Evolutionary conservation across 1,140 invertebrate species (phyloP).

Genomic region (Panulirus ornatus): DNA sequence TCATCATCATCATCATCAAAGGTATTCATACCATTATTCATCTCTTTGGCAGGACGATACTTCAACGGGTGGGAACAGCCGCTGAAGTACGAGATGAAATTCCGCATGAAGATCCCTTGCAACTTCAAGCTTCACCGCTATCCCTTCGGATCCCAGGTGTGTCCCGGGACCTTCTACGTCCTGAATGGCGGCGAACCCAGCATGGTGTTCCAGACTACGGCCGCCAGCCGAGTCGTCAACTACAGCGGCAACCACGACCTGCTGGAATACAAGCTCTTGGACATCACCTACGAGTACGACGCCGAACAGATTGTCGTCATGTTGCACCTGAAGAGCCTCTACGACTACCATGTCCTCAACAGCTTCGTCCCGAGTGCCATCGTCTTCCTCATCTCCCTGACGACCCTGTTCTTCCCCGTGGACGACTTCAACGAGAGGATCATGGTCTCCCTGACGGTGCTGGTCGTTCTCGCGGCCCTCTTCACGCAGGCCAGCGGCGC

Average conservation of each 20-base stretch:
- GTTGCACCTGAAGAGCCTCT: constrained; percentile 35
- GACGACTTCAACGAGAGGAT: constrained; percentile 57
- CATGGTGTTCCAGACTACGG: not conserved
- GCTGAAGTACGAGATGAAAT: constrained; percentile 32
- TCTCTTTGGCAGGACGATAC: constrained; percentile 49
- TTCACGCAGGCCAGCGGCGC: constrained; percentile 56
- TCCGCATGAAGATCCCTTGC: constrained; percentile 35
- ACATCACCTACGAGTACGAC: not conserved
- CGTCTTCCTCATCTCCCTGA: constrained; percentile 52
- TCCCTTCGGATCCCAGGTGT: constrained; percentile 57
- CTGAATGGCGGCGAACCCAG: not conserved
- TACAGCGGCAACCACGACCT: constrained; percentile 36
- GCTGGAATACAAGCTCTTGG: constrained; percentile 1
- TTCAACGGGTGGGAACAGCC: constrained; percentile 19
- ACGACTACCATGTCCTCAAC: constrained; percentile 60
- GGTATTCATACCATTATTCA: no score
- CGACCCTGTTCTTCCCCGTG: constrained; percentile 62
- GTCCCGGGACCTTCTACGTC: constrained; percentile 30
- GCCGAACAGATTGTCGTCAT: constrained; percentile 13
- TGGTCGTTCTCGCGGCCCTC: constrained; percentile 51
- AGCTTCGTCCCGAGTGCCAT: constrained; percentile 55
- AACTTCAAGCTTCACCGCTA: constrained; percentile 53
- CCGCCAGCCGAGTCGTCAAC: not conserved
- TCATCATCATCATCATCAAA: not conserved
- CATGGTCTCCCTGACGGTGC: constrained; percentile 62